These are phyloP conservation scores for Drosophila barbarae DNA, from an alignment of 2,888 invertebrate genomes.

Conservation along the genomic window DNA sequence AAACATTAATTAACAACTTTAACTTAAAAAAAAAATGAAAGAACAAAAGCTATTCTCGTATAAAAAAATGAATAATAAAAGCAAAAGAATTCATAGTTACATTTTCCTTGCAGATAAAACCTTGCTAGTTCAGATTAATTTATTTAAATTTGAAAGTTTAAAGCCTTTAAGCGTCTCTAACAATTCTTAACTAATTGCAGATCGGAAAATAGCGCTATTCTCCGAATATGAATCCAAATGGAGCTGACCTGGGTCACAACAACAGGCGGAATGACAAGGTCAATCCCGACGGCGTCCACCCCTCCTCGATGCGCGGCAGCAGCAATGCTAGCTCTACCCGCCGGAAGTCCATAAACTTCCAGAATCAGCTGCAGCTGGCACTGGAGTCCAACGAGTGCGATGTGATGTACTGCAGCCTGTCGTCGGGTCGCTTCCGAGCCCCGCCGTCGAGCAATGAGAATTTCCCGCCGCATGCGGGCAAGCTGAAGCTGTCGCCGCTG, in stretches of 20 bases:
- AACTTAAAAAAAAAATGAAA: too few relatives aligned
- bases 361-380: slow-evolving; percentile 62
- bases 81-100: too few relatives aligned
- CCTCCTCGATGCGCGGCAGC: slow-evolving; percentile 4
- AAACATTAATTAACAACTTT: too few relatives aligned
- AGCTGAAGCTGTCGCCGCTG: slow-evolving; percentile 56
- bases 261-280: slow-evolving; percentile 29
- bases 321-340: slow-evolving; percentile 42
- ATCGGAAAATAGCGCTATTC: slow-evolving; percentile 12
- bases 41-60: too few relatives aligned
- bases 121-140: neutral
- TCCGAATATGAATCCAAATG: slow-evolving; percentile 32
- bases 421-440: slow-evolving; percentile 69
- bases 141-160: neutral
- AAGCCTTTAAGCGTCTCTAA: too few relatives aligned
- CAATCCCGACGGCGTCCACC: slow-evolving; percentile 22
- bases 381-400: slow-evolving; percentile 47
- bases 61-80: too few relatives aligned
- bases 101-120: neutral
- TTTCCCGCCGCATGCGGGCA: slow-evolving; percentile 52
- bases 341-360: slow-evolving; percentile 74
- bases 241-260: slow-evolving; percentile 28
- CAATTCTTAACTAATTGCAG: neutral
- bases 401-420: slow-evolving; percentile 40
- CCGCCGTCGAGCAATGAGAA: slow-evolving; percentile 65